A percentile compares a stretch with the other conserved stretches of the same genome.
Evolutionary conservation across 2,113 vertebrate species (phyloP).

Genomic region (Rafetus swinhoei): DNA sequence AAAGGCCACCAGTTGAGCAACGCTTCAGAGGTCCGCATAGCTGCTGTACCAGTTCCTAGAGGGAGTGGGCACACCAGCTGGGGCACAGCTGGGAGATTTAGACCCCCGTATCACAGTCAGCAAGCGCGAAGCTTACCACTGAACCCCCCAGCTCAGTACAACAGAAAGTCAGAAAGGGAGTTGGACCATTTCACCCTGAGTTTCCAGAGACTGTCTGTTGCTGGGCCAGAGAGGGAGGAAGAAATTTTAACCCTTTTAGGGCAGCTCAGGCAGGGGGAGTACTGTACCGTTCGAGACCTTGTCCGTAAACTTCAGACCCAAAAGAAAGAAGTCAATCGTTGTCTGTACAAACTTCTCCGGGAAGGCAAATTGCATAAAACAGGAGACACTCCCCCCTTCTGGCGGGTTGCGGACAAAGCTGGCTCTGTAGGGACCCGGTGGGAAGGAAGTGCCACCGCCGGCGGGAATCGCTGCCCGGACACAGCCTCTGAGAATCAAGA

Average conservation of each 20-base stretch:
- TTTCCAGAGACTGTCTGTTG: conserved; percentile 65
- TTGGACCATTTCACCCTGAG: not conserved
- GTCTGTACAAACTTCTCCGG: conserved; percentile 81
- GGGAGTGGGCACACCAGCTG: conserved; percentile 22
- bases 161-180: fast-evolving
- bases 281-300: conserved; percentile 77
- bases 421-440: not conserved
- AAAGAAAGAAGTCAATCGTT: conserved; percentile 86
- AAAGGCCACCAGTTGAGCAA: fast-evolving
- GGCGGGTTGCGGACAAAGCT: conserved; percentile 64
- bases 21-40: not conserved
- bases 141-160: fast-evolving
- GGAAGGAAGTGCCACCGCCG: not conserved
- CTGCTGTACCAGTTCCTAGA: conserved; percentile 22
- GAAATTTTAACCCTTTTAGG: conserved; percentile 68
- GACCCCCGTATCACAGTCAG: fast-evolving
- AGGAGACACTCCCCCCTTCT: conserved; percentile 78
- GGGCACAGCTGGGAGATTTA: fast-evolving
- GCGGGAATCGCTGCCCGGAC: fast-evolving
- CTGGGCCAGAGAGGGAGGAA: not conserved
- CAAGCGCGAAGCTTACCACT: fast-evolving
- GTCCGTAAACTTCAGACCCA: conserved; percentile 71
- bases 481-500: not conserved
- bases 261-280: conserved; percentile 70
- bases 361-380: conserved; percentile 71